Evolutionary conservation across 2,888 invertebrate genomes (phyloP), one percentile per base, ranked within the genome.

Genomic region (Therioaphis trifolii): DNA sequence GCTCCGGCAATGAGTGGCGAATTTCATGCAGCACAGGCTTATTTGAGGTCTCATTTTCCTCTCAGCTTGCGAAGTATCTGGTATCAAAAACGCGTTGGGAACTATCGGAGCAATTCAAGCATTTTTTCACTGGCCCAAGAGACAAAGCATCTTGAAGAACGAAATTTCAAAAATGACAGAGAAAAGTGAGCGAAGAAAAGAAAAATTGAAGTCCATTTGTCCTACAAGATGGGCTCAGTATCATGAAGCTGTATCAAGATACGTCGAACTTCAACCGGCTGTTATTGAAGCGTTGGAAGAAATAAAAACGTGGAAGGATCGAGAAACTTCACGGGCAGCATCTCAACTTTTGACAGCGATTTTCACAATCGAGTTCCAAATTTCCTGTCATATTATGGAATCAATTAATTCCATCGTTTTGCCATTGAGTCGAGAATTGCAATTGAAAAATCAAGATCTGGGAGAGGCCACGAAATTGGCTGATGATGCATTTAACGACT

Each of bases 81-180:
- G 49, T 55, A 86, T 86, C 24, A 84, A 86, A 85, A 87, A 87
- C 85, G 86, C 85, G 84, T 66, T 86, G 58, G 86, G 86, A 27
- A 85, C 84, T 79, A 84, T 86, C 58, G 35, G 58, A 58, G 15
- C 55, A 58, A 58, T 58, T 35, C 43, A 76, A 27, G 43, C 15
- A 35, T 76, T 76, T 43, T 76, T 76, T 76, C 55, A 58, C 43
- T 58, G 35, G 27, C 58, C 76, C 55, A 76, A 76, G 61, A 55
- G 58, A 58, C 61, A 55, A 58, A 76, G 43, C 58, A 35, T 52
- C 27, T 58, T 76, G 58, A 58, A 58, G 58, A 76, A 76, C 58
- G 76, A 58, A 35, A 76, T 76, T 76, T 15, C 27, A 55, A 76
- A 76, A 52, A 76, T 58, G 27, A 61, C 61, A 27, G 27, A 61